These are phyloP conservation scores for Oreochromis grahami DNA, from an alignment of 2,797 vertebrate species.

Conservation along the genomic window DNA sequence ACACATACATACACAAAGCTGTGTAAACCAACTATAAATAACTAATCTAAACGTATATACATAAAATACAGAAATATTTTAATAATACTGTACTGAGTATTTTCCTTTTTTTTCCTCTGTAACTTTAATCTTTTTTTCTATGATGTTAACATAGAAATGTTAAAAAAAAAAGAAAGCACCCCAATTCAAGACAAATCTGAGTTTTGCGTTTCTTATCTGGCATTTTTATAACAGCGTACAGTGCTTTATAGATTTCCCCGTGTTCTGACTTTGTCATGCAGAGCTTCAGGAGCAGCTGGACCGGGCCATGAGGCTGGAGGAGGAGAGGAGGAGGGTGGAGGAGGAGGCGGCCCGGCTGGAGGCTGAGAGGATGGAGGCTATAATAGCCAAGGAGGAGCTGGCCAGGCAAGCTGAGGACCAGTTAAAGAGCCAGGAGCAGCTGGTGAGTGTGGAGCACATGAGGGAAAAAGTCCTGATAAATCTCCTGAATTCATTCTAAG, in stretches of 20 bases:
- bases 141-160: not conserved
- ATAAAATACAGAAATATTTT: no score
- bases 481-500: not conserved
- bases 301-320: slow-evolving; percentile 85
- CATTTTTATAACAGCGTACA: not conserved
- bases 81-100: not conserved
- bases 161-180: not conserved
- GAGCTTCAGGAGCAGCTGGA: slow-evolving; percentile 93
- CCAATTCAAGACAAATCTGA: not conserved
- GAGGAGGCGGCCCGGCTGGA: slow-evolving; percentile 90
- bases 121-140: not conserved
- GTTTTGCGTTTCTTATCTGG: not conserved
- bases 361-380: slow-evolving; percentile 86
- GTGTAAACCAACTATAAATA: no score
- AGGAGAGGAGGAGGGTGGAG: slow-evolving; percentile 87
- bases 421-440: slow-evolving; percentile 92
- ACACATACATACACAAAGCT: no score
- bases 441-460: slow-evolving; percentile 78
- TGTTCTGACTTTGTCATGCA: slow-evolving; percentile 42
- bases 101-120: not conserved
- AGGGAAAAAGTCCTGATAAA: slow-evolving; percentile 12
- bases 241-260: not conserved
- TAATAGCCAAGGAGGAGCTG: slow-evolving; percentile 93
- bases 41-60: no score
- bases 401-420: slow-evolving; percentile 89